Conservation (phyloP, 2,113 vertebrate species). For the Phocoena sinus region DNA sequence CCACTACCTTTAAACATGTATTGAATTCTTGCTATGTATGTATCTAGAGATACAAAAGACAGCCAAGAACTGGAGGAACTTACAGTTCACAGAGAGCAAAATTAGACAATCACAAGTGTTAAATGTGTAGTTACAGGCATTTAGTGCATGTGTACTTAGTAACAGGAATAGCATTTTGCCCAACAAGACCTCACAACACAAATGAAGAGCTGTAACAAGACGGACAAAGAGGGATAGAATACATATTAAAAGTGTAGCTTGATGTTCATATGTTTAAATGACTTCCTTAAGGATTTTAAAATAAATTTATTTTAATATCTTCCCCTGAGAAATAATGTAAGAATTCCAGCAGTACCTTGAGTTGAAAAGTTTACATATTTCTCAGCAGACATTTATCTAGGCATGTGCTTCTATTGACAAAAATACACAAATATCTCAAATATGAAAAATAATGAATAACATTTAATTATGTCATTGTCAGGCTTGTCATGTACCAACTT, state of each 20-base stretch:
- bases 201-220: not conserved
- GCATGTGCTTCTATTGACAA: not conserved
- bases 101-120: not conserved
- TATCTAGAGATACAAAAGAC: not conserved
- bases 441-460: not conserved
- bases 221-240: not conserved
- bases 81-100: not conserved
- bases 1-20: not conserved
- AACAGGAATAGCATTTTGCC: not conserved
- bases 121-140: not conserved
- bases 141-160: not conserved
- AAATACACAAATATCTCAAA: not conserved
- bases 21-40: not conserved
- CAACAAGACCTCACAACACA: not conserved
- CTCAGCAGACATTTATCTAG: not conserved
- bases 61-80: not conserved
- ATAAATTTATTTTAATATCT: not conserved
- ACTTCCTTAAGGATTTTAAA: slow-evolving; percentile 15
- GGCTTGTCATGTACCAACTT: not conserved
- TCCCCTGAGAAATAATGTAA: not conserved
- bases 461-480: not conserved
- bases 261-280: not conserved
- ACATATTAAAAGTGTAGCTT: not conserved
- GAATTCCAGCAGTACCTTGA: not conserved
- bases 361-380: not conserved